Percentiles rank a stretch among this genome's conserved stretches.
Evolutionary conservation across 2,113 vertebrate species (phyloP).

Genomic region (Ptyas mucosa): DNA sequence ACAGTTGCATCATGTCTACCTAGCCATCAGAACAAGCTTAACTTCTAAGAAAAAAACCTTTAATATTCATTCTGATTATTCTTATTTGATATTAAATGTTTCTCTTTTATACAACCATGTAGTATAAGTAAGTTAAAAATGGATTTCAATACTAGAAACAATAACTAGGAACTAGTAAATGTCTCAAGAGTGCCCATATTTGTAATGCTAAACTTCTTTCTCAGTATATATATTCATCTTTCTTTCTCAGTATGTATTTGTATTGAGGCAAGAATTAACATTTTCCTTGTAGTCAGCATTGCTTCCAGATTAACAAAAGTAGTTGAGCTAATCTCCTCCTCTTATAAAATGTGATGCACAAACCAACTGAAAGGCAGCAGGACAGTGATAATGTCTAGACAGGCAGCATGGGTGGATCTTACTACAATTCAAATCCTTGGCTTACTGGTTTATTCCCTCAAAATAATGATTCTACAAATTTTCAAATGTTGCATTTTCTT

Average conservation of each 20-base stretch:
- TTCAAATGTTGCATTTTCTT: not conserved
- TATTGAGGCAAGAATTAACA: slow-evolving; percentile 20
- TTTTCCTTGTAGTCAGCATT: slow-evolving; percentile 4
- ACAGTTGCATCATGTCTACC: not conserved
- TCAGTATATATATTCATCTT: not conserved
- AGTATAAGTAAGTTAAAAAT: not conserved
- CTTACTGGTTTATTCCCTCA: not conserved
- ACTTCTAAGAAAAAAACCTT: not conserved
- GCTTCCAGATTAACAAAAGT: slow-evolving; percentile 37
- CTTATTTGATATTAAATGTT: not conserved
- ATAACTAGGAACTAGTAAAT: not conserved
- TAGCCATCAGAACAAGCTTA: not conserved
- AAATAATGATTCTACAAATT: not conserved
- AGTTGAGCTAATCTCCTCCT: slow-evolving; percentile 14
- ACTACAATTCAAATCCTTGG: not conserved
- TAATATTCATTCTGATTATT: not conserved
- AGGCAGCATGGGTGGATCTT: not conserved
- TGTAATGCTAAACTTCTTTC: not conserved
- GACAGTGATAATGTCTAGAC: not conserved
- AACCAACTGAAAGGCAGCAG: not conserved
- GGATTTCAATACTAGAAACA: not conserved
- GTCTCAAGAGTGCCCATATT: too few species aligned
- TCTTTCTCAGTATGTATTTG: slow-evolving; percentile 5
- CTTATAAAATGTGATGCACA: not conserved
- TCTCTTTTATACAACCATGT: not conserved